Percentiles rank a stretch among this genome's conserved stretches.
phyloP scores from a whole-genome alignment of 2,113 vertebrate species.

The Eurypyga helias region DNA sequence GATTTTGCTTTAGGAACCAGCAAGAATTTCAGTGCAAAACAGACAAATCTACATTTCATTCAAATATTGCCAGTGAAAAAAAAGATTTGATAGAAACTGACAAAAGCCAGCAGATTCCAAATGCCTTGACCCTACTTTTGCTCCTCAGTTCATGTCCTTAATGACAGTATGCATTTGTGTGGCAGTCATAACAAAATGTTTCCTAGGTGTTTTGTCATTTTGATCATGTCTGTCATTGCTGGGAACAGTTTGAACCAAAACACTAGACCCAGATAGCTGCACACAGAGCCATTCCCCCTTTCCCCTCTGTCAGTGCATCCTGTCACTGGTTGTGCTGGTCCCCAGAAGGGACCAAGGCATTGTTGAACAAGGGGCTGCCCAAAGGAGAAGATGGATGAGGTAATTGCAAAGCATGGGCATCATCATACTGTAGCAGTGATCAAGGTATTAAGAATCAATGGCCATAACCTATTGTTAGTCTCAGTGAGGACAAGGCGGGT shows the following conservation, averaged over 20 bases:
- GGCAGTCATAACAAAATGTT: accelerated
- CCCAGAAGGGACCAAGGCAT: neutral
- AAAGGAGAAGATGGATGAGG: neutral
- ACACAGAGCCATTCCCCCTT: neutral
- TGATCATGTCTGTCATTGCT: neutral
- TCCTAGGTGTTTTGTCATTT: neutral
- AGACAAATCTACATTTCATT: neutral
- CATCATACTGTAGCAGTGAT: neutral
- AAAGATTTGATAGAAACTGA: slow-evolving; percentile 20
- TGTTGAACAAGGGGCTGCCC: neutral
- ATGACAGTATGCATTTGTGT: neutral
- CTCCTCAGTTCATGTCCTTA: neutral
- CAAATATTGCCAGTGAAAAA: neutral
- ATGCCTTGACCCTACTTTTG: neutral
- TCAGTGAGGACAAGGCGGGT: neutral
- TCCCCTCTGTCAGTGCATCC: neutral
- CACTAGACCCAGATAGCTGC: neutral
- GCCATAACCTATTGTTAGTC: neutral
- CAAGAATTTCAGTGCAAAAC: neutral
- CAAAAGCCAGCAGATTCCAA: neutral
- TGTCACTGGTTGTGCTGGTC: neutral
- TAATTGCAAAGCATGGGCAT: neutral
- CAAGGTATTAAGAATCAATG: neutral
- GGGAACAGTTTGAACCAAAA: neutral
- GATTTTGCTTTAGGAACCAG: neutral